These are phyloP conservation scores for Sycophila texana DNA, from an alignment of 2,888 invertebrate genomes.

Conservation along the genomic window DNA sequence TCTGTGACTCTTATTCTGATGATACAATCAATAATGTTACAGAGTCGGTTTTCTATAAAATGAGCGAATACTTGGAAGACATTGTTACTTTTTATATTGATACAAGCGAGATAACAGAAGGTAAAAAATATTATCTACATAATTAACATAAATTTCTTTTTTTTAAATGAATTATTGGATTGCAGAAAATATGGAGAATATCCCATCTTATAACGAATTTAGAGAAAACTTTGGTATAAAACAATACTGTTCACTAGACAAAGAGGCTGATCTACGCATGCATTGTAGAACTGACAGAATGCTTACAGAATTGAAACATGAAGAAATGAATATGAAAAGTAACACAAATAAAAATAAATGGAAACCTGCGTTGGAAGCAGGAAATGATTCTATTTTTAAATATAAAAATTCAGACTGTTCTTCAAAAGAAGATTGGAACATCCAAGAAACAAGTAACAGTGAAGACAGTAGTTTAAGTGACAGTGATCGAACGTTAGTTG, in stretches of 20 bases:
- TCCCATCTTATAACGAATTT: slow-evolving; percentile 75
- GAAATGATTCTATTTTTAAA: too few species aligned
- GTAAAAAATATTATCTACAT: slow-evolving; percentile 69
- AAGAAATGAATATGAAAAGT: not conserved
- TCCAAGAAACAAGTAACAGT: slow-evolving; percentile 82
- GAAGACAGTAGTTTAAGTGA: slow-evolving; percentile 87
- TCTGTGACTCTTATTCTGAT: slow-evolving; percentile 71
- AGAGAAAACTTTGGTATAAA: slow-evolving; percentile 41
- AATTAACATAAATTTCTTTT: not conserved
- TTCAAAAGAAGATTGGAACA: slow-evolving; percentile 66
- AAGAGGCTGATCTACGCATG: too few species aligned
- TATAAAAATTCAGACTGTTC: too few species aligned
- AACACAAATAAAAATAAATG: slow-evolving; percentile 6
- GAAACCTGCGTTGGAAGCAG: not conserved
- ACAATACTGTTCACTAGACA: too few species aligned
- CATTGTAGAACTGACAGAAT: too few species aligned
- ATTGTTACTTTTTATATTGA: slow-evolving; percentile 79
- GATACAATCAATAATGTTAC: slow-evolving; percentile 62
- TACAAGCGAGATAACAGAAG: slow-evolving; percentile 79
- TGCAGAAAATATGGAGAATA: slow-evolving; percentile 76
- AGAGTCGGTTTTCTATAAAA: slow-evolving; percentile 76
- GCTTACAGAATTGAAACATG: too few species aligned
- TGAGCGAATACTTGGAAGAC: slow-evolving; percentile 79
- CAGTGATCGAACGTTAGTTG: slow-evolving; percentile 82
- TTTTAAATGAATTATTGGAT: slow-evolving; percentile 14